phyloP scores from a whole-genome alignment of 2,113 vertebrate species.

The Myrmecophaga tridactyla region DNA sequence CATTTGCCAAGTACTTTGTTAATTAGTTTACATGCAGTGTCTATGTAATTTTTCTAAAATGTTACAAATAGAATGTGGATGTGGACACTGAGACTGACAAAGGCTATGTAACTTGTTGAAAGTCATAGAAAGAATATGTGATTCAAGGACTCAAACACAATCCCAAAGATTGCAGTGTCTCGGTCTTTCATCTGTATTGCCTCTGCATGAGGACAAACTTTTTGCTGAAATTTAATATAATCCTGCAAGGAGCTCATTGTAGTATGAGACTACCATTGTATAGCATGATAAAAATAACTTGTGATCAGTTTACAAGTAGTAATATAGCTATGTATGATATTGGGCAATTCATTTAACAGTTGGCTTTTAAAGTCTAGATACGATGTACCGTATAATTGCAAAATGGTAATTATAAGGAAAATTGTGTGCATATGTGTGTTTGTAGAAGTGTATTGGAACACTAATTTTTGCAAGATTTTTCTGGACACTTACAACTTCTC shows the following conservation, averaged over 20 bases:
- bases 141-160: not conserved
- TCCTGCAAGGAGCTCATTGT: too few species aligned
- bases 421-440: too few species aligned
- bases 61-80: not conserved
- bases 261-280: not conserved
- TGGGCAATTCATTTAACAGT: not conserved
- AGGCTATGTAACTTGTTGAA: not conserved
- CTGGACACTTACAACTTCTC: too few species aligned
- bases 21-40: not conserved
- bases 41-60: not conserved
- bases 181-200: not conserved
- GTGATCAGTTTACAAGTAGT: not conserved
- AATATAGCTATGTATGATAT: not conserved
- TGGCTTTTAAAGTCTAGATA: not conserved
- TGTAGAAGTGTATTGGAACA: too few species aligned
- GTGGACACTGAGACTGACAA: not conserved
- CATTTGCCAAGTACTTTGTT: not conserved
- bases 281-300: not conserved
- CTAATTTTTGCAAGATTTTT: too few species aligned
- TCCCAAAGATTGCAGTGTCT: not conserved
- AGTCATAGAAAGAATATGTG: not conserved
- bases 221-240: not conserved
- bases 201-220: not conserved
- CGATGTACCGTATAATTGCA: too few species aligned
- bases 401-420: too few species aligned